Evolutionary conservation across 2,113 vertebrate genomes (phyloP).

Genomic region (Ibidorhyncha struthersii): DNA sequence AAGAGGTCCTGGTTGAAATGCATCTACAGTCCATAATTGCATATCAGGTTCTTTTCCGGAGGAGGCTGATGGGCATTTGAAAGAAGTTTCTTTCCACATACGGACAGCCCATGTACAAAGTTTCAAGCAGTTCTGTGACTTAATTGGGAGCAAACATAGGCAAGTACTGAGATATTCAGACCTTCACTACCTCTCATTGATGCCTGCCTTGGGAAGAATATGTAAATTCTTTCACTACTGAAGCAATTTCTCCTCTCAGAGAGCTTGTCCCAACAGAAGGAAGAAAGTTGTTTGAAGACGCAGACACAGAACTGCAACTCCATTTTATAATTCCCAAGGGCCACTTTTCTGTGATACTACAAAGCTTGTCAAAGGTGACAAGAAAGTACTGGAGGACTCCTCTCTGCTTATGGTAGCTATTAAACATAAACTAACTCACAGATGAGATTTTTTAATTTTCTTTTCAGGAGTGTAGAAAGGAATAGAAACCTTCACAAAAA

Average conservation of each 20-base stretch:
- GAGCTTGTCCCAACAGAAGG: background rate
- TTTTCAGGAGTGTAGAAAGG: background rate
- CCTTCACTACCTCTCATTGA: background rate
- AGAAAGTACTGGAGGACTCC: background rate
- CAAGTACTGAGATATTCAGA: background rate
- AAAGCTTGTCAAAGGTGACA: background rate
- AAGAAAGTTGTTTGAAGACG: background rate
- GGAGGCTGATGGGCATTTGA: background rate
- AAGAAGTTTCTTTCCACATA: background rate
- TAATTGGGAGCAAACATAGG: background rate
- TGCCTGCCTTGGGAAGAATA: background rate
- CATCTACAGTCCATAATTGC: fast-evolving
- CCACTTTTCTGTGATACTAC: background rate
- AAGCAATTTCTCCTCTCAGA: background rate
- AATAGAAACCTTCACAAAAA: background rate
- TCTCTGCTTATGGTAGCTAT: background rate
- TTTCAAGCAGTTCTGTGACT: background rate
- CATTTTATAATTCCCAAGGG: background rate
- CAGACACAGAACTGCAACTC: background rate
- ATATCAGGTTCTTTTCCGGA: background rate
- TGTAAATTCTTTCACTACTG: background rate
- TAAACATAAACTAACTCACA: background rate
- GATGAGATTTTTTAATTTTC: too few species aligned
- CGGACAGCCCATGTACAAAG: background rate
- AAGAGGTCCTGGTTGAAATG: background rate